A percentile compares a stretch with the other conserved stretches of the same genome.
phyloP scores from a whole-genome alignment of 2,113 vertebrate genomes.

The Tympanuchus pallidicinctus region DNA sequence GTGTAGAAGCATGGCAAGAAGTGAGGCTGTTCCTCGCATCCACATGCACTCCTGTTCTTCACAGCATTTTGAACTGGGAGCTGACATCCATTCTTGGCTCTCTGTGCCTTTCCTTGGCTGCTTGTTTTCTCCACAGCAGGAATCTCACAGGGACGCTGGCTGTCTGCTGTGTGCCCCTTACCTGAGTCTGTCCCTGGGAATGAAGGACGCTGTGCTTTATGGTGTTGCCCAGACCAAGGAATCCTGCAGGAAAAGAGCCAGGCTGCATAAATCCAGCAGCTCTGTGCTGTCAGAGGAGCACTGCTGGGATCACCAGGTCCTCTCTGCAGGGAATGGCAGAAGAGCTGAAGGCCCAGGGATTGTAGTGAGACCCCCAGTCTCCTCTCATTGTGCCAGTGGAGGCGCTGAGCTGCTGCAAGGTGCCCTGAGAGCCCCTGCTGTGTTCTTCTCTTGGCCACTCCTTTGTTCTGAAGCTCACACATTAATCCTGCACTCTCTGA shows the following conservation, averaged over 20 bases:
- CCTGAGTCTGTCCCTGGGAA: not conserved
- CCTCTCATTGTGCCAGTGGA: not conserved
- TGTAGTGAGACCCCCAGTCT: not conserved
- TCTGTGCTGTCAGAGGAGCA: not conserved
- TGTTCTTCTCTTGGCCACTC: accelerated
- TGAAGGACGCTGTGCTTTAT: not conserved
- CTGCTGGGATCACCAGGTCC: not conserved
- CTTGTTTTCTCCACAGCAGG: not conserved
- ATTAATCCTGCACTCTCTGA: not conserved
- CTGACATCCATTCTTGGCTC: not conserved
- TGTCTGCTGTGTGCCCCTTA: not conserved
- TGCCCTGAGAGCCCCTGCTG: accelerated
- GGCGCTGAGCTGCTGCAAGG: not conserved
- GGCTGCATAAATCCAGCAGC: not conserved
- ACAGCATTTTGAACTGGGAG: accelerated
- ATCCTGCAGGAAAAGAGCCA: not conserved
- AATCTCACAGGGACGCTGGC: accelerated
- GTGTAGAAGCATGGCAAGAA: not conserved
- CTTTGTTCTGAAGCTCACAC: not conserved
- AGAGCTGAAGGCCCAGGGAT: not conserved
- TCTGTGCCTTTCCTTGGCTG: not conserved
- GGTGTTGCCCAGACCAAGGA: not conserved
- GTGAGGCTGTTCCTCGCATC: too few species aligned
- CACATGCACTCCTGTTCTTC: accelerated
- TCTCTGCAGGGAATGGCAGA: not conserved